phyloP scores from a whole-genome alignment of 2,797 vertebrate genomes.

The Salarias fasciatus region DNA sequence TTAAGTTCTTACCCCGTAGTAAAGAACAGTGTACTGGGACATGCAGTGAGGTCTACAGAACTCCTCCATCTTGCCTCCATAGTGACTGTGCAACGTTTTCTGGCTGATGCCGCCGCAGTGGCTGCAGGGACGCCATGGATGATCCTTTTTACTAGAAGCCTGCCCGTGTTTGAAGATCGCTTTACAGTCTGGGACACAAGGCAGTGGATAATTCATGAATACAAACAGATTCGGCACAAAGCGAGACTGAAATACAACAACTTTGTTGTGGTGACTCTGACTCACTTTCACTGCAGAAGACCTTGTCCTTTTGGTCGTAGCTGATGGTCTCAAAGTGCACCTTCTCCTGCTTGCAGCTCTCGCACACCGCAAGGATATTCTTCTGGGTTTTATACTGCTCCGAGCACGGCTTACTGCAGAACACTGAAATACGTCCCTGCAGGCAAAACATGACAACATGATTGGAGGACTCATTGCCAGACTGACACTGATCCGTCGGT shows the following conservation, averaged over 20 bases:
- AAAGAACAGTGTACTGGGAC: constrained; percentile 95
- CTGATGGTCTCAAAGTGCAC: constrained; percentile 72
- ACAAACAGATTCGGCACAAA: not conserved
- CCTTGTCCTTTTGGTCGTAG: constrained; percentile 71
- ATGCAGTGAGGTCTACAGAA: constrained; percentile 97
- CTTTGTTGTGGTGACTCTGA: constrained; percentile 1
- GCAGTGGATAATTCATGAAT: too few species aligned
- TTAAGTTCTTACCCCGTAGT: constrained; percentile 82
- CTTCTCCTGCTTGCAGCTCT: constrained; percentile 78
- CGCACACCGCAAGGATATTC: constrained; percentile 69
- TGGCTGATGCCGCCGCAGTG: constrained; percentile 91
- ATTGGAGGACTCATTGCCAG: too few species aligned
- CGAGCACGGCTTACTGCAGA: constrained; percentile 75
- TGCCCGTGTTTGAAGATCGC: constrained; percentile 90
- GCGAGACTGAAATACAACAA: not conserved
- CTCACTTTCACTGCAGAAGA: constrained; percentile 81
- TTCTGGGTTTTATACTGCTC: constrained; percentile 76
- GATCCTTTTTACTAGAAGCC: constrained; percentile 84
- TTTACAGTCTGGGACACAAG: constrained; percentile 87
- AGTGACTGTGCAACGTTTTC: constrained; percentile 91
- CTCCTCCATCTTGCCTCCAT: constrained; percentile 92
- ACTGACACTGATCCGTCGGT: not conserved
- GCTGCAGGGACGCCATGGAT: constrained; percentile 89
- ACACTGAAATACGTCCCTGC: constrained; percentile 76
- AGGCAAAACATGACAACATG: not conserved